Conservation (phyloP, 1,140 invertebrate genomes). For the Pseudomyrmex gracilis region DNA sequence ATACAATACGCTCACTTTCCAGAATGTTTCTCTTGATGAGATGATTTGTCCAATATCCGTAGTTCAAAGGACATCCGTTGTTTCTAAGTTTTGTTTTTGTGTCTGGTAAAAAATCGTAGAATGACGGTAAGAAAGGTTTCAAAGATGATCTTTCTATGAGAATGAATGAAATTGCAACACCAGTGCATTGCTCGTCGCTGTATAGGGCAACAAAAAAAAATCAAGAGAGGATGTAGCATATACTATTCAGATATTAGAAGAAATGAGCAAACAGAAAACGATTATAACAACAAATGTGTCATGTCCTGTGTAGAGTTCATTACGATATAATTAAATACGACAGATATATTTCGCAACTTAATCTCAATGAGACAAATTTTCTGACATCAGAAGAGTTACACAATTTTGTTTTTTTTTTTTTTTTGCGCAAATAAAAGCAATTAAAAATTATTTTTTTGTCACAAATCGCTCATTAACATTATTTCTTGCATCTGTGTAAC, state of each 20-base stretch:
- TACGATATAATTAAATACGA: slow-evolving; percentile 7
- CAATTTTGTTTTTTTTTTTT: background rate
- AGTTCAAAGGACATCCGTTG: too few relatives aligned
- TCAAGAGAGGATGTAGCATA: too few relatives aligned
- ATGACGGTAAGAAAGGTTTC: too few relatives aligned
- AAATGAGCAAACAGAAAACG: background rate
- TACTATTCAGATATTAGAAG: background rate
- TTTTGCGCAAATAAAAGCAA: background rate
- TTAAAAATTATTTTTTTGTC: background rate
- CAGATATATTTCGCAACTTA: background rate
- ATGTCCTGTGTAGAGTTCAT: background rate
- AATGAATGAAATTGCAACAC: too few relatives aligned
- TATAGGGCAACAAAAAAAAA: background rate
- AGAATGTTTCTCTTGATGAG: too few relatives aligned
- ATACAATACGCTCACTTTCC: too few relatives aligned
- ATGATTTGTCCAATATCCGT: too few relatives aligned
- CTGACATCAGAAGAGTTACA: background rate
- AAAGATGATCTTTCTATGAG: too few relatives aligned
- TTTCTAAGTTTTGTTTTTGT: too few relatives aligned
- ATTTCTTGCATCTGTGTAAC: too few relatives aligned
- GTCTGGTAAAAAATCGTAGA: too few relatives aligned
- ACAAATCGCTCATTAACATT: background rate
- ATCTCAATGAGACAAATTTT: slow-evolving; percentile 5
- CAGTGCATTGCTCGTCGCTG: too few relatives aligned
- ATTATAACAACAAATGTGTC: background rate